Base-by-base conservation (phyloP, 35 echinoderm and acorn worm genomes). In the Chiridota heheva region DNA sequence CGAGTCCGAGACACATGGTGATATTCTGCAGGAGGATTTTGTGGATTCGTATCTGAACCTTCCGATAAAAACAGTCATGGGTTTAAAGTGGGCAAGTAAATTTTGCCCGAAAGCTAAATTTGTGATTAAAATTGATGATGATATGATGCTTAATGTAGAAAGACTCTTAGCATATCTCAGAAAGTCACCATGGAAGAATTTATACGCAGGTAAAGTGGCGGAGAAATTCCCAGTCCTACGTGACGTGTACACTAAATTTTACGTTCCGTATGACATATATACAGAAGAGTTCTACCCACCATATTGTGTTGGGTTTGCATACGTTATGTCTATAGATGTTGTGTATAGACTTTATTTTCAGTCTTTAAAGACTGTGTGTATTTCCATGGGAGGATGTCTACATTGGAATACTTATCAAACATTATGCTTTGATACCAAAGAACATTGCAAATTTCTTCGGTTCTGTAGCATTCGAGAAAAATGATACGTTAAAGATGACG, bases 1-100 rank as follows among this genome's bases (percentile, higher is more conserved):
- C 16, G 87, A 89, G 35, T 27, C 67, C 53, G 33, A 33, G 4
- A 86, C 20, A 62, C 48, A 86, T 35, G 40, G 34, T 3, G 89
- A 91, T 43, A 86, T 91, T 17, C 46, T 91, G 5, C 74, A 86
- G 73, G 89, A 78, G 42, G 82, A 91, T 18, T 86, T 91, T n/a
- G 12, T 60, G 2, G 89, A 86, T 35, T 71, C 34, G 2, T 91
- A 91, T 27, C 37, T 48, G 34, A 91, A 91, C 51, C 65, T 91
- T 24, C 70, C 82, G 2, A 37, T 86, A 40, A 91, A 91, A 66
- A 86, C 82, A 22, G 73, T 91, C 4, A 86, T 91, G 82, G 74
- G 62, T n/a, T 34, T 91, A 40, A 91, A 91, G 47, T 91, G 89
- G 89, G 66, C 47, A 35, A 78, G 48, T 2, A 63, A 56, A 17